Evolutionary conservation across 2,797 vertebrate species (phyloP).

Genomic region (Poecilia wingei): DNA sequence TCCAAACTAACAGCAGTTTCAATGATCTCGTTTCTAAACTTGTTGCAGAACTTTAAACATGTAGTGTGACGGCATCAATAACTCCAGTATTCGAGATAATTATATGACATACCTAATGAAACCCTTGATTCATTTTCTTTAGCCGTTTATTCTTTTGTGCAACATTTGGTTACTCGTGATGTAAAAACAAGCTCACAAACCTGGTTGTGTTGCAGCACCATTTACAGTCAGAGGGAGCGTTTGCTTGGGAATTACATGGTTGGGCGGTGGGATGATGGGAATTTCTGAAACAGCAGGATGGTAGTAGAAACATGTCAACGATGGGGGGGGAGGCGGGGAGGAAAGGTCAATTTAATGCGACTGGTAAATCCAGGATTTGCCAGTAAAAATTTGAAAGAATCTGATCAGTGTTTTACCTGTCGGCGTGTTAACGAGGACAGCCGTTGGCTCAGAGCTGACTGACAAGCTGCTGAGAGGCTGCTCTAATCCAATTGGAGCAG

Average conservation of each 20-base stretch:
- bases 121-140: neutral
- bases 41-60: neutral
- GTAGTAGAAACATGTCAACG: neutral
- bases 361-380: neutral
- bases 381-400: neutral
- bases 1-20: neutral
- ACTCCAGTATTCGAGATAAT: neutral
- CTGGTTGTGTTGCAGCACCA: constrained; percentile 82
- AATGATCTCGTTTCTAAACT: neutral
- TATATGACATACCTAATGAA: neutral
- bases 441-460: constrained; percentile 78
- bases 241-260: constrained; percentile 78
- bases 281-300: constrained; percentile 74
- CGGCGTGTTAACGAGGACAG: constrained; percentile 52
- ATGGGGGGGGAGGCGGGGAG: no score
- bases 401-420: constrained; percentile 63
- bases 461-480: constrained; percentile 84
- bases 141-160: neutral
- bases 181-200: constrained; percentile 66
- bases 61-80: neutral
- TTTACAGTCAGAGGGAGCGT: constrained; percentile 77
- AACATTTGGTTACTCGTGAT: neutral
- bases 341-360: neutral
- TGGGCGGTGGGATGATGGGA: constrained; percentile 84
- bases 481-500: constrained; percentile 82